Evolutionary conservation across 2,113 vertebrate genomes (phyloP), one percentile per base, ranked within the genome.

Genomic region (Lampris megalopsis): DNA sequence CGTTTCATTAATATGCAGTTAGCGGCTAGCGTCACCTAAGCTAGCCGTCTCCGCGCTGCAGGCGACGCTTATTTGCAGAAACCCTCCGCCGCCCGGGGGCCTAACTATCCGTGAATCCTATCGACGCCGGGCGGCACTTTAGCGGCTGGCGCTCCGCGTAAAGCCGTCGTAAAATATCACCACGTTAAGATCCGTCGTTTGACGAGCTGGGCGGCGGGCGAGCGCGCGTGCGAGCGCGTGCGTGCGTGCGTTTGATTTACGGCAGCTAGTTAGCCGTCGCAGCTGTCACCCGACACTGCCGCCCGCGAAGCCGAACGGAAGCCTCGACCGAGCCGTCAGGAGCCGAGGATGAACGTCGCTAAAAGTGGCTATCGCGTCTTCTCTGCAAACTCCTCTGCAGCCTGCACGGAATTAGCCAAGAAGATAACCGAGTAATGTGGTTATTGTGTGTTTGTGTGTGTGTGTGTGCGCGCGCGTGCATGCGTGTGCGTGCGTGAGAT

Each of bases 351-450:
- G 97, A 99, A 99, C 86, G 95, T 97, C 50, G 94, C 96, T 57
- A 97, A 97, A 88, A 97, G 93, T 71, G 97, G 96, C 36, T 98
- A 97, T 82, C 96, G 97, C 0, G 96, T 97, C 59, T 99, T 99
- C 86, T 98, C 96, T 41, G 97, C 97, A 13, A 98, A 99, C 85
- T 99, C 97, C 40, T 97, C 97, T 1, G 95, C 94, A 10, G 96
- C 97, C n/a, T 98, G 97, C 85, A 97, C 96, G 9, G 97, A 99
- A 81, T 88, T 99, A 82, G 97, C 97, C 9, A 98, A 96, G 93
- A 96, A 93, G 88, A 99, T 99, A 87, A 98, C 97, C 0, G 98
- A 99, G 97, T 99, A 93, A 92, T 36, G 63, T 93, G 95, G 88
- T 4, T 43, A 40, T 49, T 11, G 38, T 36, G 83, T 5, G 37